Percentiles rank a stretch among this genome's conserved stretches.
phyloP scores from a whole-genome alignment of 2,888 invertebrate genomes.

The Parthenolecanium corni region DNA sequence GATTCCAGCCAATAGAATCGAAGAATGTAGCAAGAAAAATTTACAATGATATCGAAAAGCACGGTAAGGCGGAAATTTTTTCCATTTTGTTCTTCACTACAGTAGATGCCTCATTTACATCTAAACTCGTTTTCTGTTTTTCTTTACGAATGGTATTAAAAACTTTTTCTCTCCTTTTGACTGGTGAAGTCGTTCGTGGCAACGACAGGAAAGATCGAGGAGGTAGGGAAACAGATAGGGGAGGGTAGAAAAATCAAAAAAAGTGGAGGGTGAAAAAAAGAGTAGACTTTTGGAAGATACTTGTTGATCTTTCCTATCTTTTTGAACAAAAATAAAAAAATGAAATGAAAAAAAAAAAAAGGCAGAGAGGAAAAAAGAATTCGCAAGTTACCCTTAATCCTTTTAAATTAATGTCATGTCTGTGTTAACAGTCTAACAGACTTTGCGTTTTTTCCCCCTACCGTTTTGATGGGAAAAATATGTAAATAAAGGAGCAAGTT shows the following conservation, averaged over 20 bases:
- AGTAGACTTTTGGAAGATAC: slow-evolving; percentile 7
- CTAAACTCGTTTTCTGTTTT: slow-evolving; percentile 18
- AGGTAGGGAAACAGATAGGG: too few relatives aligned
- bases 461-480: slow-evolving; percentile 21
- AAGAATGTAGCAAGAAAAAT: background rate
- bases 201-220: background rate
- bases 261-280: background rate
- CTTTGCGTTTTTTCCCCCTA: background rate
- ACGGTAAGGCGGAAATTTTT: slow-evolving; percentile 3
- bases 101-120: slow-evolving; percentile 22
- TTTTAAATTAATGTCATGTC: slow-evolving; percentile 28
- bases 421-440: slow-evolving; percentile 24
- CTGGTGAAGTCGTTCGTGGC: background rate
- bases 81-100: too few relatives aligned
- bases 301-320: slow-evolving; percentile 20
- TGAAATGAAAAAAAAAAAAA: slow-evolving; percentile 9
- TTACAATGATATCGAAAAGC: slow-evolving; percentile 6
- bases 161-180: slow-evolving; percentile 12
- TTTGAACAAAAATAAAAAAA: background rate
- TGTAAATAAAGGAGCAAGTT: slow-evolving; percentile 20
- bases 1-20: background rate
- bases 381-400: slow-evolving; percentile 25
- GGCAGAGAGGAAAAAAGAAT: background rate
- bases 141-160: slow-evolving; percentile 17
- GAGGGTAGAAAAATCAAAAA: background rate